Conservation (phyloP, 2,113 vertebrate species). For the Pao palembangensis region DNA sequence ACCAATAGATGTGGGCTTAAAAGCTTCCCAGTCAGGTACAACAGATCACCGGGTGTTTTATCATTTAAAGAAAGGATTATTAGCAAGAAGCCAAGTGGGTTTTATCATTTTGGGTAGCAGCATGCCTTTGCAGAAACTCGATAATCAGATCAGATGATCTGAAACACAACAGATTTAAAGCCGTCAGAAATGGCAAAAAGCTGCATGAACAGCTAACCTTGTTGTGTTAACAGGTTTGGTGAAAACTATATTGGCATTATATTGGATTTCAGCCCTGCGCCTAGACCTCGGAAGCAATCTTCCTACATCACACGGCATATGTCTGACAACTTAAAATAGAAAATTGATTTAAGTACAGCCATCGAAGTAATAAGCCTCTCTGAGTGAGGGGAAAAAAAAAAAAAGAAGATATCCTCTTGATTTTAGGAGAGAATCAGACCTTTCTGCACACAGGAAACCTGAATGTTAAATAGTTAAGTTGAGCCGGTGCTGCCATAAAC, state of each 20-base stretch:
- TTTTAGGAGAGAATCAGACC: constrained; percentile 54
- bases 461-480: constrained; percentile 69
- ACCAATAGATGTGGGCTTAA: constrained; percentile 46
- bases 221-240: background rate
- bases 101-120: background rate
- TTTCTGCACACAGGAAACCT: constrained; percentile 61
- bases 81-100: constrained; percentile 12
- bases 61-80: constrained; percentile 32
- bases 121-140: background rate
- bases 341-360: constrained; percentile 33
- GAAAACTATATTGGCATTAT: too few species aligned
- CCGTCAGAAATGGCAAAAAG: background rate
- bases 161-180: background rate
- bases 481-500: constrained; percentile 70
- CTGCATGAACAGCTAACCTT: background rate
- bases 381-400: constrained; percentile 9
- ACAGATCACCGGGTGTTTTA: constrained; percentile 24
- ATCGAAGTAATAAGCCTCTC: constrained; percentile 34
- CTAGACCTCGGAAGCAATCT: too few species aligned
- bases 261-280: too few species aligned
- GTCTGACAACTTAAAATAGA: constrained; percentile 23
- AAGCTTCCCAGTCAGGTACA: constrained; percentile 37
- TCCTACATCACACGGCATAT: background rate
- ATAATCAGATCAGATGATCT: background rate
- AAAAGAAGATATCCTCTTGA: constrained; percentile 34